Percentiles rank a stretch among this genome's conserved stretches.
Conservation (phyloP, 1,140 invertebrate species). For the Carcinoscorpius rotundicauda region DNA sequence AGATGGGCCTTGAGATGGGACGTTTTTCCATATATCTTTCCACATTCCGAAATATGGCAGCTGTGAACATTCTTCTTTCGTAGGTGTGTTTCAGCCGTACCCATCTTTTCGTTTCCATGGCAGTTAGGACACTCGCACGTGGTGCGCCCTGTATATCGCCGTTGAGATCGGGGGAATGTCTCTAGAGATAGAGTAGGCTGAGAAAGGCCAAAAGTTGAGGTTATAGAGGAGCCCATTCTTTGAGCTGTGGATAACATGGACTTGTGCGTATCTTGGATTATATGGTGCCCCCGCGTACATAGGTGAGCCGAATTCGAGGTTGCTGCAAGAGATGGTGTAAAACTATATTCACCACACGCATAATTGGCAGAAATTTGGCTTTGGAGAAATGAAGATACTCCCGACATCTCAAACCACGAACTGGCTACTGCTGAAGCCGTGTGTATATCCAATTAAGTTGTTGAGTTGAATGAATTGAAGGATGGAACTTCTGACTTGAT, state of each 20-base stretch:
- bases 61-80: constrained; percentile 96
- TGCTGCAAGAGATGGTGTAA: constrained; percentile 64
- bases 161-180: constrained; percentile 73
- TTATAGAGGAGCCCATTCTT: constrained; percentile 43
- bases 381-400: constrained; percentile 40
- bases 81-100: constrained; percentile 83
- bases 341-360: constrained; percentile 61
- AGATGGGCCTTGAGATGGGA: constrained; percentile 57
- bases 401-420: constrained; percentile 51
- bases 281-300: constrained; percentile 72
- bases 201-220: constrained; percentile 45
- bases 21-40: constrained; percentile 82
- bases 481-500: constrained; percentile 52
- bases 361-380: constrained; percentile 55
- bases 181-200: constrained; percentile 44
- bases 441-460: constrained; percentile 83
- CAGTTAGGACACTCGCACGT: constrained; percentile 98
- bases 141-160: constrained; percentile 84
- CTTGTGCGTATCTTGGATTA: constrained; percentile 92
- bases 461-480: constrained; percentile 37
- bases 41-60: constrained; percentile 97
- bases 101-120: constrained; percentile 85
- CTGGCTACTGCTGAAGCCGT: constrained; percentile 42
- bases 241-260: constrained; percentile 71
- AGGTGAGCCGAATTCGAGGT: constrained; percentile 55